Evolutionary conservation across 2,888 invertebrate species (phyloP).

Genomic region (Lepidochitona cinerea): DNA sequence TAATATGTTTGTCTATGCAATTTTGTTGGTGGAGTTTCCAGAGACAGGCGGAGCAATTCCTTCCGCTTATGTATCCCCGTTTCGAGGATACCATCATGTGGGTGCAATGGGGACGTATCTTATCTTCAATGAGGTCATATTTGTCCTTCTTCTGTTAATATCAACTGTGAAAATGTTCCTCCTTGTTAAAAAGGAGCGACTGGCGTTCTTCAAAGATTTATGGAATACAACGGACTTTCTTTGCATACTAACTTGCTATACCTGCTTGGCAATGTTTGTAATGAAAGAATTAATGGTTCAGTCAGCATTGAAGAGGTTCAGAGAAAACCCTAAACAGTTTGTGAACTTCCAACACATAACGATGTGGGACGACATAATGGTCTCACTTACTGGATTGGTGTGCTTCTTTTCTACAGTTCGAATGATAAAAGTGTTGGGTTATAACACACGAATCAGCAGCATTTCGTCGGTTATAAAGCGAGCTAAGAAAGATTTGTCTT

Average conservation of each 20-base stretch:
- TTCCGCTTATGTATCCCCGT: constrained; percentile 36
- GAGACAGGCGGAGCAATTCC: constrained; percentile 35
- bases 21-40: constrained; percentile 39
- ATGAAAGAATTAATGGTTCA: constrained; percentile 49
- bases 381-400: constrained; percentile 37
- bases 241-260: constrained; percentile 38
- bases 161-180: constrained; percentile 39
- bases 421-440: constrained; percentile 68
- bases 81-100: constrained; percentile 47
- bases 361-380: constrained; percentile 67
- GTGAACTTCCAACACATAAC: constrained; percentile 69
- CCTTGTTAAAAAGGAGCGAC: constrained; percentile 33
- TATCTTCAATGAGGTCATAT: constrained; percentile 39
- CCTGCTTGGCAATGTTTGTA: constrained; percentile 43
- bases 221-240: constrained; percentile 50
- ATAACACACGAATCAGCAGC: constrained; percentile 72
- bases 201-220: constrained; percentile 39
- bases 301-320: constrained; percentile 35
- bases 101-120: constrained; percentile 47
- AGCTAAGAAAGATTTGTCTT: constrained; percentile 67
- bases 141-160: constrained; percentile 39
- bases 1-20: constrained; percentile 44
- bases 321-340: constrained; percentile 42
- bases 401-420: constrained; percentile 47
- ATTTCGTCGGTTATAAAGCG: constrained; percentile 68